Conservation (phyloP, 2,113 vertebrate genomes). For the Semicossyphus pulcher region DNA sequence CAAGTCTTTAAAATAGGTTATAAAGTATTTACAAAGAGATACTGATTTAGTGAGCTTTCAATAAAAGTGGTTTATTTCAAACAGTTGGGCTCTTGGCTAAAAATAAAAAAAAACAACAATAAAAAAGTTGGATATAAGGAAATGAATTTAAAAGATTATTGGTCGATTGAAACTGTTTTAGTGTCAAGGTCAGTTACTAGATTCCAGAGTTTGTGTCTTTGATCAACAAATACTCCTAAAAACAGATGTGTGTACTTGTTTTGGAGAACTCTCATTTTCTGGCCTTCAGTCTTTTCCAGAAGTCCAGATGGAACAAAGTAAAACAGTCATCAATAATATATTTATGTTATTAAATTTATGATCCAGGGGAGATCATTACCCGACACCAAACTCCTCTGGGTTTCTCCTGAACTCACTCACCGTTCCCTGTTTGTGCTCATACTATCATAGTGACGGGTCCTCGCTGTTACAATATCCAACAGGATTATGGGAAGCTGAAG, state of each 20-base stretch:
- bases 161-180: background rate
- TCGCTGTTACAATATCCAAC: constrained; percentile 23
- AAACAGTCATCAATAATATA: background rate
- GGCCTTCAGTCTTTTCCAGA: background rate
- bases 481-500: constrained; percentile 8
- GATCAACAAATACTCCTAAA: background rate
- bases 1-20: no score
- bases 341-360: constrained; percentile 28
- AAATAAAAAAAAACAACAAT: no score
- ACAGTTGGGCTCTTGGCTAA: no score
- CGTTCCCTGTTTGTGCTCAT: constrained; percentile 2
- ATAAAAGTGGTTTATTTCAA: no score
- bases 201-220: background rate
- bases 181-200: background rate
- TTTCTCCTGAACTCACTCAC: constrained; percentile 10
- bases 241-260: background rate
- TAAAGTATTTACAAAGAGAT: no score
- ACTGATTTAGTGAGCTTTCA: no score
- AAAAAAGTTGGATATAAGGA: no score
- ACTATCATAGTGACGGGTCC: background rate
- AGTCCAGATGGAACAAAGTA: background rate
- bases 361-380: constrained; percentile 34
- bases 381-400: background rate
- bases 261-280: background rate
- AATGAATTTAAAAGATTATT: no score